Base-by-base conservation (phyloP, 2,888 invertebrate genomes). In the Seladonia tumulorum region DNA sequence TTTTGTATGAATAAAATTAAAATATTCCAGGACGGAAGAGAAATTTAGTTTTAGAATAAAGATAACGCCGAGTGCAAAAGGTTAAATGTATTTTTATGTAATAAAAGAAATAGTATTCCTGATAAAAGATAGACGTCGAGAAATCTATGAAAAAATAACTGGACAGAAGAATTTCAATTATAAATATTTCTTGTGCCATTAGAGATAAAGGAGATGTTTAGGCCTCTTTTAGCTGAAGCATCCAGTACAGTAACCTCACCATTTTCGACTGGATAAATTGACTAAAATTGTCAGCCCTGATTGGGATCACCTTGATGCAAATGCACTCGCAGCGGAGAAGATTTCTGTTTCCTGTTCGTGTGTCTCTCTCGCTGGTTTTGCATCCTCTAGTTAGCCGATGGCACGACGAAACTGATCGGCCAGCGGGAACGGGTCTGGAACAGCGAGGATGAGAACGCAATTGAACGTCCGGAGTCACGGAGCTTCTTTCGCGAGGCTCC, bases 381-480 rank as follows among this genome's bases (percentile, higher is more conserved):
- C 76, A 73, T 78, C 39, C 79, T 76, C 85, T 81, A 75, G 90
- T 87, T 87, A 87, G 68, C 45, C 77, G 72, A 89, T 91, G 90
- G 87, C 88, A 91, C 89, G 93, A 91, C 89, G 90, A 91, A 91
- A 92, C 91, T 90, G 91, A 93, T 92, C 91, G 91, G 89, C 86
- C 80, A n/a, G 89, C 87, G 87, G 88, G 87, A 85, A 89, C 86
- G 83, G 70, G 83, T n/a, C 77, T 75, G 72, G 45, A 57, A 12
- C n/a, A 57, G 83, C 75, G 89, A 87, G 89, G 90, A 90, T 91
- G 90, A 91, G 92, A 92, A 89, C 90, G 89, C 90, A 87, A 90
- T 89, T 89, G 89, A 92, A 91, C 91, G 89, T 90, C 88, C 89
- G 87, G 89, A 90, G 90, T 91, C 90, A 91, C 89, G 88, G 83